These are phyloP conservation scores for Drosophila parthenogenetica DNA, from an alignment of 2,888 invertebrate species.

Conservation along the genomic window DNA sequence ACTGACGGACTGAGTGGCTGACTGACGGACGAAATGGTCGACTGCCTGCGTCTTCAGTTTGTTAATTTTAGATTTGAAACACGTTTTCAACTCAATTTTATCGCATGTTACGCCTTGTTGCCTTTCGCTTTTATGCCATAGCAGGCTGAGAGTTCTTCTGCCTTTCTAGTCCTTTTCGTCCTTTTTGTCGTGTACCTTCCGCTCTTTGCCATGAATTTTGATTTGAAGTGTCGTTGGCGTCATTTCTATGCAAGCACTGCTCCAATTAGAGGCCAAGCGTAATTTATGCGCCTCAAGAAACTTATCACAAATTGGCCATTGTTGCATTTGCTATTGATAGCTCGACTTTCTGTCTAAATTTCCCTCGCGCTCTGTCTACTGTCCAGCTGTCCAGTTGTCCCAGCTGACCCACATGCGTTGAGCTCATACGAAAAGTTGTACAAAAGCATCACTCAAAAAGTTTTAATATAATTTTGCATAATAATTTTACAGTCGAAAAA, in stretches of 20 bases:
- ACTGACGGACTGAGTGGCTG: conserved; percentile 18
- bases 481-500: conserved; percentile 46
- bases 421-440: conserved; percentile 54
- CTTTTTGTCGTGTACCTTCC: conserved; percentile 1
- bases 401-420: conserved; percentile 28
- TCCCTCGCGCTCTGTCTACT: neutral
- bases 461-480: conserved; percentile 79
- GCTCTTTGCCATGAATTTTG: conserved; percentile 68
- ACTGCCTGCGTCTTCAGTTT: conserved; percentile 56
- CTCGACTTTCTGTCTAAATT: neutral
- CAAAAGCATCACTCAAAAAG: conserved; percentile 67
- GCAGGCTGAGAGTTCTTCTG: conserved; percentile 33
- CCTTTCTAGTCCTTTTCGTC: neutral
- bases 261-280: conserved; percentile 76
- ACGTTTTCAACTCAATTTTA: conserved; percentile 83
- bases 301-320: conserved; percentile 75
- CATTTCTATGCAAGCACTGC: conserved; percentile 59
- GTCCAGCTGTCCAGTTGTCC: neutral
- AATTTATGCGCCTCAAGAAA: conserved; percentile 78
- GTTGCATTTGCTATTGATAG: conserved; percentile 74
- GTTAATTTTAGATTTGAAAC: conserved; percentile 83
- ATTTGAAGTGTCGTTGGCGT: conserved; percentile 66
- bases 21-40: conserved; percentile 39
- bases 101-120: conserved; percentile 84
- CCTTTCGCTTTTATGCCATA: conserved; percentile 67